phyloP scores from a whole-genome alignment of 1,140 invertebrate species.

The Lycorma delicatula region DNA sequence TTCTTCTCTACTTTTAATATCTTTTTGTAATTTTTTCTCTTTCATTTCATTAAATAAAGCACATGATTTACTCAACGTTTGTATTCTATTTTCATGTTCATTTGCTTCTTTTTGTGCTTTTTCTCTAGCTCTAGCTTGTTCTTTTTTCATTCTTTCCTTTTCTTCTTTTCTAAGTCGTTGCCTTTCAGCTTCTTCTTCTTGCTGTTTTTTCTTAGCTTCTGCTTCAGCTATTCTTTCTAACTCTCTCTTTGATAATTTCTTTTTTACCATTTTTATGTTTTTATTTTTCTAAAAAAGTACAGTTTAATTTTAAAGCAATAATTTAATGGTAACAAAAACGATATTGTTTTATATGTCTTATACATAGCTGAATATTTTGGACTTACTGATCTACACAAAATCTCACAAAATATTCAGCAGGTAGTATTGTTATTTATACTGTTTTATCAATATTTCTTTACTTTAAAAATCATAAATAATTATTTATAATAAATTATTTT shows the following conservation, averaged over 20 bases:
- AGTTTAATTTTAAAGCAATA: too few species aligned
- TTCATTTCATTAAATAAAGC: conserved; percentile 9
- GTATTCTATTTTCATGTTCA: conserved; percentile 12
- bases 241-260: conserved; percentile 17
- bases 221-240: conserved; percentile 15
- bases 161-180: conserved; percentile 12
- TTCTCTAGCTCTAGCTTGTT: conserved; percentile 15
- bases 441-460: too few species aligned
- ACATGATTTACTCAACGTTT: conserved; percentile 9
- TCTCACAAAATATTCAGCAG: too few species aligned
- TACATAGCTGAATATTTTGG: too few species aligned
- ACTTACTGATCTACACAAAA: too few species aligned
- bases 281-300: too few species aligned
- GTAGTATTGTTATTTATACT: too few species aligned
- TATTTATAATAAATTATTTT: too few species aligned
- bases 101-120: conserved; percentile 13
- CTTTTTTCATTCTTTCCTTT: conserved; percentile 17
- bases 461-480: too few species aligned
- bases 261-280: conserved; percentile 14
- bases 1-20: conserved; percentile 13
- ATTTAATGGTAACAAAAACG: too few species aligned
- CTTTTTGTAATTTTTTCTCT: conserved; percentile 13
- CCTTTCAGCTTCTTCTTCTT: conserved; percentile 18
- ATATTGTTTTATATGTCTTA: too few species aligned
- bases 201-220: conserved; percentile 12